A percentile compares a stretch with the other conserved stretches of the same genome.
Conservation (phyloP, 2,797 vertebrate species). For the Hephaestus fuliginosus region DNA sequence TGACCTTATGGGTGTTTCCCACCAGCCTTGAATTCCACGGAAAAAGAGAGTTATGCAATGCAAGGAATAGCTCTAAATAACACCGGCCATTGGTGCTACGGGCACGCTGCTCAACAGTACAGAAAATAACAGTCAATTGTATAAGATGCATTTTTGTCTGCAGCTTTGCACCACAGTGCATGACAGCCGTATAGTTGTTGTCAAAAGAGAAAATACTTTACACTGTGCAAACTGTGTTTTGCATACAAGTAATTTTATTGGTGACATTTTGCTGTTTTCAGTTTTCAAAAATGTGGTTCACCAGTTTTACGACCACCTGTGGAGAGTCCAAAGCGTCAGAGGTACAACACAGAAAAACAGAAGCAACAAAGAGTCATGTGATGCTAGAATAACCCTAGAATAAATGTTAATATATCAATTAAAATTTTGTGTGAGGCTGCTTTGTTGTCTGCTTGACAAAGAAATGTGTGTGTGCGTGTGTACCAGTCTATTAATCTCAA, state of each 20-base stretch:
- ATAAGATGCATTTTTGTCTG: not conserved
- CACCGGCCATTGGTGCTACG: not conserved
- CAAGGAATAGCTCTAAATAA: not conserved
- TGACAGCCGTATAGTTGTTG: not conserved
- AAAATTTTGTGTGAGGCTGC: not conserved
- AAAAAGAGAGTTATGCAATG: not conserved
- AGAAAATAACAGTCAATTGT: not conserved
- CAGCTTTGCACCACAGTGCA: not conserved
- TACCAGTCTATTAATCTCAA: not conserved
- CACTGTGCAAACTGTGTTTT: not conserved
- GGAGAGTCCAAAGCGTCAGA: not conserved
- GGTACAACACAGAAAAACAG: not conserved
- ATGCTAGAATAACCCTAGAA: not conserved
- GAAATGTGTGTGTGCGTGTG: not conserved
- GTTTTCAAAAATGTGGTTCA: not conserved
- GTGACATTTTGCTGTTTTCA: too few species aligned
- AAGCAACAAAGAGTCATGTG: not conserved
- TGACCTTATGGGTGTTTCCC: slow-evolving; percentile 29
- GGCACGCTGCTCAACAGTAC: not conserved
- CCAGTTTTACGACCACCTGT: not conserved
- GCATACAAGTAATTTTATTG: not conserved
- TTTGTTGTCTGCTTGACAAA: not conserved
- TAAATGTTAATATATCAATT: not conserved
- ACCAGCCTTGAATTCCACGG: slow-evolving; percentile 4
- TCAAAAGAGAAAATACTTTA: not conserved